Evolutionary conservation across 2,113 vertebrate genomes (phyloP).

Genomic region (Alethe castanea): DNA sequence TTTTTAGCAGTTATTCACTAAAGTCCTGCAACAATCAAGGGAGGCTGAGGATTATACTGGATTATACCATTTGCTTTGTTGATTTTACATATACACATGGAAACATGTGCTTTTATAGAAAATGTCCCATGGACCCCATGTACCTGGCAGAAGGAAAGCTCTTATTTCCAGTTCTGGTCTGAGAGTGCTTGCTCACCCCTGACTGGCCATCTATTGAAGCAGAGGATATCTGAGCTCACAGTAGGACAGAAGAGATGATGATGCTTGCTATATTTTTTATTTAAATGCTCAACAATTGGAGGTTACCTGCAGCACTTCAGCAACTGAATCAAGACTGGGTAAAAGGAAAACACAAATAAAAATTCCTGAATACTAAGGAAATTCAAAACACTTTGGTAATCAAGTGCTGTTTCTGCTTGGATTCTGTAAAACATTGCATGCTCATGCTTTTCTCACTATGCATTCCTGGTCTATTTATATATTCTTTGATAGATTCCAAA

Average conservation of each 20-base stretch:
- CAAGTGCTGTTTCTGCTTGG: not conserved
- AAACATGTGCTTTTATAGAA: accelerated
- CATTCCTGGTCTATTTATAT: not conserved
- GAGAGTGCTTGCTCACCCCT: accelerated
- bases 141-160: not conserved
- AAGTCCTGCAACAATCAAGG: not conserved
- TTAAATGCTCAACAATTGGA: not conserved
- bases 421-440: not conserved
- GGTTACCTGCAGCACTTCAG: not conserved
- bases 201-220: not conserved
- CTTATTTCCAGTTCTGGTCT: not conserved
- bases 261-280: not conserved
- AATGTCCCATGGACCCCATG: not conserved
- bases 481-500: not conserved
- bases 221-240: not conserved
- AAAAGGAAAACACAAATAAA: not conserved
- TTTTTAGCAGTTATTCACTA: not conserved
- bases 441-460: not conserved
- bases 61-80: not conserved
- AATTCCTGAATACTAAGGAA: not conserved
- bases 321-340: not conserved
- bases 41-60: not conserved
- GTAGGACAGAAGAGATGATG: not conserved
- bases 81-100: not conserved
- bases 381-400: not conserved